Base-by-base conservation (phyloP, 2,797 vertebrate species). In the Sebastes miniatus region DNA sequence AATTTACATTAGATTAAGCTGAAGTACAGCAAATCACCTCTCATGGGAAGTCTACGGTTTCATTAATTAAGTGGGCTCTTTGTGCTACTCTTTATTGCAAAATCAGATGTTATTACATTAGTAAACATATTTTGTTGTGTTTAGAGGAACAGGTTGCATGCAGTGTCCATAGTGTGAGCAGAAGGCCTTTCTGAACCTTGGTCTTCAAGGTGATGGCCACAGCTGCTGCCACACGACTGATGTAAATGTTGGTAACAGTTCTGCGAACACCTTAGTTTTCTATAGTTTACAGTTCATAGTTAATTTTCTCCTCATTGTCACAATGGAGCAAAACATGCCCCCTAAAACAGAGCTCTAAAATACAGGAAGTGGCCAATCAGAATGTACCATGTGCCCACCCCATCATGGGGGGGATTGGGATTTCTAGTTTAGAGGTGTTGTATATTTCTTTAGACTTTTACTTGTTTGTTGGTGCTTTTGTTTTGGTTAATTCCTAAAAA, bases 61-160 rank as follows among this genome's bases (percentile, higher is more conserved):
- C 32, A 72, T 61, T 64, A 84, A 73, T 76, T 24, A 77, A 77
- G 47, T 25, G 43, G 34, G 4, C 58, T 72, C 12, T 75, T 82
- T 77, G 68, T 65, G 59, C 31, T 34, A 7, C 18, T 74, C 24
- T 56, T 70, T 65, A 63, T 22, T 74, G 31, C 22, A 16, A 52
- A 68, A 76, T 57, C 8, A 52, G 12, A 64, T n/a, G 27, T 47
- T 57, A 73, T 88, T 68, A 32, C 25, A 73, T 73, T 39, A 27
- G 36, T 59, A 43, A 64, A 63, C 20, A 67, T 24, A 59, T 29
- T 47, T 50, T 39, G n/a, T 59, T 59, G 29, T 20, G 6, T 5
- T 27, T 12, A 5, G 61, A 34, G 52, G 52, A 11, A 58, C 58
- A 52, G 57, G 59, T 59, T 64, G 24, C 10, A 20, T 50, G 7